A percentile compares a stretch with the other conserved stretches of the same genome.
Conservation (phyloP, 2,113 vertebrate genomes). For the Amblyopsis rosae region DNA sequence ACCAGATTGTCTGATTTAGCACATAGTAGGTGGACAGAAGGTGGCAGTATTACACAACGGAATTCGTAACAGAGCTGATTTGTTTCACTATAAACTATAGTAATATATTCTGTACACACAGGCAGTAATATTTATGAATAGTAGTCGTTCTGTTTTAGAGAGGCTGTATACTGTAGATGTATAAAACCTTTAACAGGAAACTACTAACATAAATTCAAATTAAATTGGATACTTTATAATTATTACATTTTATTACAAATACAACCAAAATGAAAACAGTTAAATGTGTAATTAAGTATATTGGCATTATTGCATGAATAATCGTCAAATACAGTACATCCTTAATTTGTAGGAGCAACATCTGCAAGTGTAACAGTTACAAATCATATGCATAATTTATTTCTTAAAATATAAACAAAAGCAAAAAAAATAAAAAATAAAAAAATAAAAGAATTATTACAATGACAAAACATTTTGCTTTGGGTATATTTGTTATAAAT, state of each 20-base stretch:
- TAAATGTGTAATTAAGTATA: conserved; percentile 47
- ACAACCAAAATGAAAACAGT: conserved; percentile 44
- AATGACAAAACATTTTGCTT: conserved; percentile 9
- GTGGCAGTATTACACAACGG: conserved; percentile 50
- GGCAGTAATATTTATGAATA: background rate
- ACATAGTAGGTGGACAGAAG: conserved; percentile 32
- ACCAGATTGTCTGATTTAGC: background rate
- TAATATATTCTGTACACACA: background rate
- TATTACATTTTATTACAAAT: conserved; percentile 61
- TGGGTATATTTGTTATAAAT: conserved; percentile 18
- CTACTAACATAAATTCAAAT: background rate
- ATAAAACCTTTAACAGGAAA: background rate
- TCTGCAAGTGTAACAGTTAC: conserved; percentile 22
- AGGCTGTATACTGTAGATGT: background rate
- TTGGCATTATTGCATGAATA: conserved; percentile 25
- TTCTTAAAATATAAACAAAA: conserved; percentile 22
- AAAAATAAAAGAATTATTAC: conserved; percentile 6
- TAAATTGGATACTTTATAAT: conserved; percentile 7
- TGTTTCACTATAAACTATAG: background rate
- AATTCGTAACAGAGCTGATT: background rate
- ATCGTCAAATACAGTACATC: conserved; percentile 27
- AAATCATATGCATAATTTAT: conserved; percentile 25
- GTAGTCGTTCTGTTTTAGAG: background rate
- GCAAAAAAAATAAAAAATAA: conserved; percentile 14
- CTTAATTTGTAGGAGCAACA: conserved; percentile 18